These are phyloP conservation scores for Bimastos eiseni DNA, from an alignment of 2,888 invertebrate genomes.

Conservation along the genomic window DNA sequence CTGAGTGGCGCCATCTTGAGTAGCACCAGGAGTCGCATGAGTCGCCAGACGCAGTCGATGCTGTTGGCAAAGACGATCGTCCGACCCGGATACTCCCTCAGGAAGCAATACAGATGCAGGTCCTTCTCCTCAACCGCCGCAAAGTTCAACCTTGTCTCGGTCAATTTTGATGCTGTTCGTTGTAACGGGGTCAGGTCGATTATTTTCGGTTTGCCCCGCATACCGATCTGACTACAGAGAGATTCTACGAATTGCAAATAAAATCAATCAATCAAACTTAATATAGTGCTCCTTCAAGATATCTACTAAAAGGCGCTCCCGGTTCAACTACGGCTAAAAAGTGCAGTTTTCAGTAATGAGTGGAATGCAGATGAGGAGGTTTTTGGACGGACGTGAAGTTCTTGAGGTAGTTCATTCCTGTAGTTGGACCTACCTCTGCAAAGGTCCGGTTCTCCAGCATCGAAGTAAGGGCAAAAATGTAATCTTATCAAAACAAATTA, in stretches of 20 bases:
- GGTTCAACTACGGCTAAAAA: too few relatives aligned
- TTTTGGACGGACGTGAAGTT: too few relatives aligned
- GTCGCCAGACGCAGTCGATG: conserved; percentile 85
- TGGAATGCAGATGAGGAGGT: too few relatives aligned
- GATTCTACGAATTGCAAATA: background rate
- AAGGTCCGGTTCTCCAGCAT: too few relatives aligned
- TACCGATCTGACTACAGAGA: conserved; percentile 70
- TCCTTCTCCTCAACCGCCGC: conserved; percentile 69
- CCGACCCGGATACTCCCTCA: conserved; percentile 84
- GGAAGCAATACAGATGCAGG: conserved; percentile 81
- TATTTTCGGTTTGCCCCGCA: conserved; percentile 82
- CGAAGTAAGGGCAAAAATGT: too few relatives aligned
- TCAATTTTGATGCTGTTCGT: conserved; percentile 79
- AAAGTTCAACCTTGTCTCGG: conserved; percentile 73
- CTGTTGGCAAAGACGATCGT: conserved; percentile 82
- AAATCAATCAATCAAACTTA: too few relatives aligned
- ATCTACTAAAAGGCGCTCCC: too few relatives aligned
- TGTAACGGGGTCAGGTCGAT: conserved; percentile 84
- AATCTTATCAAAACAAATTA: background rate
- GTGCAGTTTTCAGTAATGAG: too few relatives aligned
- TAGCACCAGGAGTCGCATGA: conserved; percentile 65
- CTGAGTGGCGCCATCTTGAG: conserved; percentile 65
- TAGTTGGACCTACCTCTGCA: too few relatives aligned
- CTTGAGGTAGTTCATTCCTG: too few relatives aligned
- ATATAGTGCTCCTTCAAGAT: too few relatives aligned